phyloP scores from a whole-genome alignment of 2,113 vertebrate genomes.

The Grammomys dolichurus region DNA sequence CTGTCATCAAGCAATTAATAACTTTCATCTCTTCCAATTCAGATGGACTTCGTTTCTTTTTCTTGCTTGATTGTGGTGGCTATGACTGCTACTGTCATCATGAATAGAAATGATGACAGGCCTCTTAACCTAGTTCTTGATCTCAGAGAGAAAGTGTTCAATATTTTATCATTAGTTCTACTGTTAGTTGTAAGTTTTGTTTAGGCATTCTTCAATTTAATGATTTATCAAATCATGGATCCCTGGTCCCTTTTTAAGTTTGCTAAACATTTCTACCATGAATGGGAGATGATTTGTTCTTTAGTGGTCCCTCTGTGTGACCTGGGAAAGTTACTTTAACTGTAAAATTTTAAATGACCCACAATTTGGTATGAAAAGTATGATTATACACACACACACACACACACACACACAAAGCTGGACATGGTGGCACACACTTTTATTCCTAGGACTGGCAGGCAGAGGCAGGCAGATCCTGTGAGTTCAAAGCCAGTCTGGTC shows the following conservation, averaged over 20 bases:
- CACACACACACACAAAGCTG: too few species aligned
- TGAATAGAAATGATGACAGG: not conserved
- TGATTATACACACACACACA: not conserved
- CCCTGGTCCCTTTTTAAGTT: constrained; percentile 32
- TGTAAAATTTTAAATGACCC: constrained; percentile 45
- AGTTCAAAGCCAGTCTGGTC: too few species aligned
- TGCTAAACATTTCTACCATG: constrained; percentile 9
- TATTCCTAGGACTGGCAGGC: too few species aligned
- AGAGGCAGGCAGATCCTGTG: too few species aligned
- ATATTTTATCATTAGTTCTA: constrained; percentile 42
- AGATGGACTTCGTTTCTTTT: constrained; percentile 59
- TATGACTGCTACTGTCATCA: constrained; percentile 25
- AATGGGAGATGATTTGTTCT: not conserved
- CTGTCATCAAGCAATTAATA: not conserved
- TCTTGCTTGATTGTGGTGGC: constrained; percentile 61
- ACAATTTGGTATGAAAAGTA: constrained; percentile 22
- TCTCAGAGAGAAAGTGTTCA: constrained; percentile 23
- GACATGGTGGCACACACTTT: too few species aligned
- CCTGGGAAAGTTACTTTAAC: constrained; percentile 50
- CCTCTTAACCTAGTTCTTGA: constrained; percentile 24
- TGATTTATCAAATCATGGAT: constrained; percentile 49
- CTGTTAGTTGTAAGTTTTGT: constrained; percentile 19
- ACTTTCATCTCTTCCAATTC: constrained; percentile 37
- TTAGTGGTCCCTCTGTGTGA: constrained; percentile 31
- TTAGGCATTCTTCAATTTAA: not conserved